Evolutionary conservation across 2,888 invertebrate species (phyloP).

Genomic region (Merodon equestris): DNA sequence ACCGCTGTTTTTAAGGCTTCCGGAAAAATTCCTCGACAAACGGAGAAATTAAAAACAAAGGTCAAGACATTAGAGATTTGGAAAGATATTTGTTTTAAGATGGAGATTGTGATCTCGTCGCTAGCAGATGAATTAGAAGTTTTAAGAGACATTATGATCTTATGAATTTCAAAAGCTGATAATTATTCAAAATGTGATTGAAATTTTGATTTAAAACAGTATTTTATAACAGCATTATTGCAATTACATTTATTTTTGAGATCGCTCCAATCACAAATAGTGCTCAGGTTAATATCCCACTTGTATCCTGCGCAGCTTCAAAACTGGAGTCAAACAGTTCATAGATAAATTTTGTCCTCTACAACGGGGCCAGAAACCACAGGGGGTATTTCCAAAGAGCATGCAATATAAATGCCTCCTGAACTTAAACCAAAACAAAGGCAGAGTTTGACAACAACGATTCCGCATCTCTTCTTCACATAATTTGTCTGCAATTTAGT

Average conservation of each 20-base stretch:
- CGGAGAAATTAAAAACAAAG: slow-evolving; percentile 1
- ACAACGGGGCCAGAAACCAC: no score
- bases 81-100: slow-evolving; percentile 1
- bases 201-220: neutral
- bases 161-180: neutral
- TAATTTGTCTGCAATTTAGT: no score
- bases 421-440: no score
- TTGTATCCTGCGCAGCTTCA: no score
- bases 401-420: no score
- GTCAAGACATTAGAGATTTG: slow-evolving; percentile 1
- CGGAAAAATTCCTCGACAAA: neutral
- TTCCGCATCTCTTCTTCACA: no score
- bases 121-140: neutral
- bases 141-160: neutral
- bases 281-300: no score
- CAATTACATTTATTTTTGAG: neutral
- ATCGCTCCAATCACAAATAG: neutral
- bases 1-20: slow-evolving; percentile 13
- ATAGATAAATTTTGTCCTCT: no score
- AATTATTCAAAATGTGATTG: neutral
- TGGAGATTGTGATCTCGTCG: neutral
- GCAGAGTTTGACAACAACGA: no score
- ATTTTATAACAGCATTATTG: neutral
- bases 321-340: no score
- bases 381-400: no score